Conservation (phyloP, 2,888 invertebrate species). For the Tenthredo notha region DNA sequence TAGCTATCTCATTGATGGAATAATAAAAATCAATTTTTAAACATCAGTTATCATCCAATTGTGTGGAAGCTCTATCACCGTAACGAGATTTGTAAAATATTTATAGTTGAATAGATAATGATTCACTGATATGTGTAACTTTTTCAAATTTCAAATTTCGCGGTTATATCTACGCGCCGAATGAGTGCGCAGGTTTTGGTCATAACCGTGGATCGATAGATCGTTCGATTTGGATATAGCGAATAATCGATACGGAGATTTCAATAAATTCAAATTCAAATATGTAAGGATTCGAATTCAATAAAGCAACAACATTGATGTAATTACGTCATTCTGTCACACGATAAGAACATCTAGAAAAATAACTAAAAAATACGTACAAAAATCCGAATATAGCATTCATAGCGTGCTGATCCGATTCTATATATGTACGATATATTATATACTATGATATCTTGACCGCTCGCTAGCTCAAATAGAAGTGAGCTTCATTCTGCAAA, state of each 20-base stretch:
- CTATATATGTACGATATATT: not conserved
- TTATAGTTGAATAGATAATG: not conserved
- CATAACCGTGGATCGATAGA: not conserved
- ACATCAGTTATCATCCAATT: not conserved
- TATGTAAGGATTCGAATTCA: not conserved
- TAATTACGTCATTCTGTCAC: not conserved
- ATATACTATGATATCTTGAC: not conserved
- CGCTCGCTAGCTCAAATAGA: not conserved
- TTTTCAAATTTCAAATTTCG: not conserved
- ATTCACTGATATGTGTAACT: not conserved
- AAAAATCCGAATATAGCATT: slow-evolving; percentile 68
- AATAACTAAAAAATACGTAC: slow-evolving; percentile 63
- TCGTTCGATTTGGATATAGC: not conserved
- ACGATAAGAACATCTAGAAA: not conserved
- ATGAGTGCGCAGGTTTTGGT: not conserved
- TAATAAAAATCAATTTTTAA: not conserved
- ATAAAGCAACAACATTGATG: too few relatives aligned
- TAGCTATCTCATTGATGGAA: not conserved
- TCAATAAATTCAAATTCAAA: too few relatives aligned
- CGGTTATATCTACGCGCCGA: not conserved
- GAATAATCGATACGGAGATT: not conserved
- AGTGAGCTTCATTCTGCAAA: not conserved
- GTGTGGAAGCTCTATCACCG: not conserved
- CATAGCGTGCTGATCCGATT: slow-evolving; percentile 58
- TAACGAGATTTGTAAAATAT: not conserved